phyloP scores from a whole-genome alignment of 1,140 invertebrate genomes.

The Dysdera silvatica region DNA sequence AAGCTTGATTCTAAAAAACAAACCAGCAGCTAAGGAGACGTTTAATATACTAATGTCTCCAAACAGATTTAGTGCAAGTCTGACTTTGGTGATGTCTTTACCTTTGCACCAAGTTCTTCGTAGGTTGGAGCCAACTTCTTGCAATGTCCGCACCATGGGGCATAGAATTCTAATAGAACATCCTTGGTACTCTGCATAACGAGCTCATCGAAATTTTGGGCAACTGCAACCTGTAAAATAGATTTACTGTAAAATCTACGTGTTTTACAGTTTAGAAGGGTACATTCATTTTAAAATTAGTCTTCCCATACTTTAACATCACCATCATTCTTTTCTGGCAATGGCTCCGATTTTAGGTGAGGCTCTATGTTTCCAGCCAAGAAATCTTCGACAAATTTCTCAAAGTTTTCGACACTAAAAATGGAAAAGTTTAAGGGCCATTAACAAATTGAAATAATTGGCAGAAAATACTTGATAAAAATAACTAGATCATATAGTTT shows the following conservation, averaged over 20 bases:
- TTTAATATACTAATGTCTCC: no score
- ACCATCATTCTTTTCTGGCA: constrained; percentile 76
- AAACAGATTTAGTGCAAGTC: no score
- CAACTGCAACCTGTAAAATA: constrained; percentile 66
- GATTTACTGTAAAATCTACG: not conserved
- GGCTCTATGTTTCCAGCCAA: constrained; percentile 74
- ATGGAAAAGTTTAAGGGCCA: constrained; percentile 24
- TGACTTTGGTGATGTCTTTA: no score
- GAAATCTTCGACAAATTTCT: constrained; percentile 80
- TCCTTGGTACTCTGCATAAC: constrained; percentile 87
- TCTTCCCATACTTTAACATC: constrained; percentile 59
- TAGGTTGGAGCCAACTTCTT: constrained; percentile 88
- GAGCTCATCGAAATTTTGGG: constrained; percentile 92
- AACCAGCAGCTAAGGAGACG: no score
- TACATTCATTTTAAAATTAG: constrained; percentile 1
- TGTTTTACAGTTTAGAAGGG: no score
- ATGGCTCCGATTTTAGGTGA: constrained; percentile 89
- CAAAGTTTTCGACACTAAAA: constrained; percentile 71
- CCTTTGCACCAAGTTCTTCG: constrained; percentile 88
- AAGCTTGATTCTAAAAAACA: no score
- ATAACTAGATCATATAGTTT: no score
- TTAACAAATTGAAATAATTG: not conserved
- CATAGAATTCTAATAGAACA: constrained; percentile 69
- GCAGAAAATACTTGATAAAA: not conserved
- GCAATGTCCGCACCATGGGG: constrained; percentile 79